phyloP scores from a whole-genome alignment of 2,113 vertebrate species.

The Rynchops niger region DNA sequence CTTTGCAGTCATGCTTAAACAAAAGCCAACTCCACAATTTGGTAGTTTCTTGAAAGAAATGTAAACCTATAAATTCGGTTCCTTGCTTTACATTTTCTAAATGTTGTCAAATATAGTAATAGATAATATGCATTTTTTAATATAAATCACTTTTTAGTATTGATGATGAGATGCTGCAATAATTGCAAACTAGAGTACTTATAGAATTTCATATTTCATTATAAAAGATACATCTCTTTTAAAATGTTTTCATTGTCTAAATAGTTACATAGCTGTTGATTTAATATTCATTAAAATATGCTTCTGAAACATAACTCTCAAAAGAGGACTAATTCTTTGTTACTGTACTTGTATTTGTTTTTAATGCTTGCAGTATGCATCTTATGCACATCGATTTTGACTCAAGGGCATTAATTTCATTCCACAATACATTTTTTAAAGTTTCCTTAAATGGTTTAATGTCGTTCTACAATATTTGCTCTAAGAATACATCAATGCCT shows the following conservation, averaged over 20 bases:
- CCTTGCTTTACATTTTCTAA: background rate
- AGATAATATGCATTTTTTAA: background rate
- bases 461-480: conserved; percentile 21
- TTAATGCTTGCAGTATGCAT: background rate
- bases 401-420: background rate
- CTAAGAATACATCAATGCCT: background rate
- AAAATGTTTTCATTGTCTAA: background rate
- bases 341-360: background rate
- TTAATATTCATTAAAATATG: background rate
- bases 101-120: background rate
- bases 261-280: background rate
- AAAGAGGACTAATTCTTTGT: background rate
- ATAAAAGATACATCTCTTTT: background rate
- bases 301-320: background rate
- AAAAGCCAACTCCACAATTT: background rate
- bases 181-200: background rate
- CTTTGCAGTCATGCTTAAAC: background rate
- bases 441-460: background rate
- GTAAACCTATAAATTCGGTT: background rate
- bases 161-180: background rate
- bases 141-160: background rate
- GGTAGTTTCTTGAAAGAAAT: background rate
- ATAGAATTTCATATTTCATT: background rate
- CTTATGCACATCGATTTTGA: background rate
- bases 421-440: background rate